Evolutionary conservation across 2,888 invertebrate species (phyloP).

Genomic region (Phymatocera aterrima): DNA sequence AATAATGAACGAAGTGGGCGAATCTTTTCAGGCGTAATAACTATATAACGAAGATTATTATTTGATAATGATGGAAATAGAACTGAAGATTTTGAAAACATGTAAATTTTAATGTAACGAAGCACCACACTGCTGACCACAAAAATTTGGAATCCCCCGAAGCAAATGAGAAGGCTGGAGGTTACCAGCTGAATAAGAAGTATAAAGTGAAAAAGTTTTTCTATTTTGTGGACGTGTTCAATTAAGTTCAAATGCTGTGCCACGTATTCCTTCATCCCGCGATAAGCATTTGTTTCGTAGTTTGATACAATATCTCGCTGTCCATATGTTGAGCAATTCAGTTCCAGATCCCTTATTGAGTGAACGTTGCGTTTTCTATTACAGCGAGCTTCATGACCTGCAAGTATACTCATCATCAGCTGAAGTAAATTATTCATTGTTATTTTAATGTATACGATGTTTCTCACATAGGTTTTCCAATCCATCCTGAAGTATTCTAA

Average conservation of each 20-base stretch:
- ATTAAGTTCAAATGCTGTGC: slow-evolving; percentile 53
- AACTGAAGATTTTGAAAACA: no score
- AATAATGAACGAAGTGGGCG: no score
- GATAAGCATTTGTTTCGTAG: neutral
- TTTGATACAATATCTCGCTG: neutral
- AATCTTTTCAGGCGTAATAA: no score
- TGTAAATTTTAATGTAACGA: neutral
- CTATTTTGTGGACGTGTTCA: slow-evolving; percentile 53
- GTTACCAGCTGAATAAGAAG: slow-evolving; percentile 56
- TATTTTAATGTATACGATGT: no score
- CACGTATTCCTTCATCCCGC: slow-evolving; percentile 52
- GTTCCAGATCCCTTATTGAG: neutral
- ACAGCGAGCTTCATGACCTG: neutral
- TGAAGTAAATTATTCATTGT: neutral
- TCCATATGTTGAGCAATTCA: neutral
- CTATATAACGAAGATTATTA: no score
- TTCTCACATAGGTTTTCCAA: slow-evolving; percentile 48
- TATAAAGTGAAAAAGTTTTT: slow-evolving; percentile 53
- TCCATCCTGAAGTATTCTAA: slow-evolving; percentile 57
- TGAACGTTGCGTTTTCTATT: neutral
- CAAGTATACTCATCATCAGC: neutral
- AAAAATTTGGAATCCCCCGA: slow-evolving; percentile 56
- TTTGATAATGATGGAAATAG: neutral
- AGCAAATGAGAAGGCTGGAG: slow-evolving; percentile 58
- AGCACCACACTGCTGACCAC: slow-evolving; percentile 49